Base-by-base conservation (phyloP, 2,113 vertebrate species). In the Hippocampus zosterae region DNA sequence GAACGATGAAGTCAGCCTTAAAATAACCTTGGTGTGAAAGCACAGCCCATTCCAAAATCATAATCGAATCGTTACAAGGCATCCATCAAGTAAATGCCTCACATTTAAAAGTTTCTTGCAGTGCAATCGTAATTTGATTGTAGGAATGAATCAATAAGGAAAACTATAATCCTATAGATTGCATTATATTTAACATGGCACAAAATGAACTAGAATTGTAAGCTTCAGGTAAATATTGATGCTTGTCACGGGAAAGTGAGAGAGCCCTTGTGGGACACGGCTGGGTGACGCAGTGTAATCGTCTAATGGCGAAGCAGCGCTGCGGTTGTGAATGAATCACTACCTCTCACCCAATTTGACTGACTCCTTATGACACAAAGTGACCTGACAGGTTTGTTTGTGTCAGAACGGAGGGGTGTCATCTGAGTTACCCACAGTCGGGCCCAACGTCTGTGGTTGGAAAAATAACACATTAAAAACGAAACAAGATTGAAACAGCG, bases 241-340 rank as follows among this genome's bases (percentile, higher is more conserved):
- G 4, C 33, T 21, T n/a, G 52, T n/a, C n/a, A 50, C 46, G 46
- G 10, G 62, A 44, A 25, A 42, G 41, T 23, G 40, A 57, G 1
- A 12, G 68, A 42, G 69, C 42, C 50, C 69, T 5, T 59, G 40
- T 76, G 53, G 73, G 71, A 74, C 67, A 50, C 46, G 46, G 46
- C 5, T 10, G 23, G 8, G 50, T 75, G 77, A 70, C 37, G 73
- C 12, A 5, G 57, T 53, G 63, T 70, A 41, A 70, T 74, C 59
- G 13, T 57, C 57, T 55, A 15, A 68, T 53, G 50, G 55, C 18
- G 40, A 64, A 65, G 69, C 64, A 53, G 25, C 12, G 68, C 10
- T 48, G 70, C 65, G 44, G 60, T 18, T 55, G 13, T 41, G 8
- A 19, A 61, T 68, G 74, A 71, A 73, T 82, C 78, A 55, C 65